A percentile compares a stretch with the other conserved stretches of the same genome.
These are phyloP conservation scores for Bubo scandiacus DNA, from an alignment of 2,113 vertebrate genomes.

Conservation along the genomic window DNA sequence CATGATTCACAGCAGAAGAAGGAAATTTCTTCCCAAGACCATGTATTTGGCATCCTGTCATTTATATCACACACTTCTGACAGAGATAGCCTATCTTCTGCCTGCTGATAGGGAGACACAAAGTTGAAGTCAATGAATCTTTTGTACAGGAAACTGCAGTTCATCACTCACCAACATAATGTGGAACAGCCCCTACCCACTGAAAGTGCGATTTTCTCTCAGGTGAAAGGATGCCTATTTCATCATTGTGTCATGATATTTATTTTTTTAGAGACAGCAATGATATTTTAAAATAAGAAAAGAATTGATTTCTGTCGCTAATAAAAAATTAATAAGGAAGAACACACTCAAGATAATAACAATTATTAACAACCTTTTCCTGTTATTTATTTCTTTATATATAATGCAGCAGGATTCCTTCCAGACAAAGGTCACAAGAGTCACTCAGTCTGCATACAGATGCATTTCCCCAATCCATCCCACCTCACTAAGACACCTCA, in stretches of 20 bases:
- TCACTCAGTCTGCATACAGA: background rate
- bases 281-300: constrained; percentile 46
- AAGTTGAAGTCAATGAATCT: constrained; percentile 44
- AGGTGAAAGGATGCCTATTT: constrained; percentile 20
- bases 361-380: background rate
- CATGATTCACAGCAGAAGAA: constrained; percentile 3
- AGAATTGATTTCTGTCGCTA: background rate
- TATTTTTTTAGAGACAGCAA: background rate
- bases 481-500: background rate
- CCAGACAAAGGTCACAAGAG: background rate
- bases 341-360: background rate
- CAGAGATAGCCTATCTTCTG: constrained; percentile 44
- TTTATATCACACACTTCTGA: constrained; percentile 34
- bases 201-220: background rate
- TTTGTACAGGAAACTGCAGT: background rate
- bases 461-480: background rate
- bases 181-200: background rate
- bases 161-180: constrained; percentile 12
- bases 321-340: background rate
- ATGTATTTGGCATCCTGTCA: constrained; percentile 47
- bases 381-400: background rate
- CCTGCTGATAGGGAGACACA: constrained; percentile 27
- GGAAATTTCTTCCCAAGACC: background rate
- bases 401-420: background rate
- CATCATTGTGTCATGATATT: constrained; percentile 16